A percentile compares a stretch with the other conserved stretches of the same genome.
Evolutionary conservation across 1,140 invertebrate species (phyloP).

Genomic region (Andricus grossulariae): DNA sequence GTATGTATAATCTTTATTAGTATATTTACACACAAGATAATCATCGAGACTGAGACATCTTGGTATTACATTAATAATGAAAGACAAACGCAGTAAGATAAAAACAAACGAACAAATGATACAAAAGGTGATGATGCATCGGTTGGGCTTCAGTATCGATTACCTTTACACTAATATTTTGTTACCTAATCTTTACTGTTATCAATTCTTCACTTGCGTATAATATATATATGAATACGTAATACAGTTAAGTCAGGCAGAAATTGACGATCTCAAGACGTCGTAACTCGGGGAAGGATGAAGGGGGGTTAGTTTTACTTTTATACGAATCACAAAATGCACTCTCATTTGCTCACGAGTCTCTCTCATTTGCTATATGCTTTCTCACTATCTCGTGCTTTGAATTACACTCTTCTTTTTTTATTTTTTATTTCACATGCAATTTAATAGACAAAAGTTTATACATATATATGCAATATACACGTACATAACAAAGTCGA

Average conservation of each 20-base stretch:
- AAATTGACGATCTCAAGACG: conserved; percentile 69
- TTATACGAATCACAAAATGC: conserved; percentile 66
- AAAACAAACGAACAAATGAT: conserved; percentile 75
- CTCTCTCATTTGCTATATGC: conserved; percentile 49
- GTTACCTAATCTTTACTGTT: conserved; percentile 68
- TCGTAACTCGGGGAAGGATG: conserved; percentile 37
- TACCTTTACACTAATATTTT: conserved; percentile 63
- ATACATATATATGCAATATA: no score
- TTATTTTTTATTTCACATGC: conserved; percentile 45
- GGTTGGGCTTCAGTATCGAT: conserved; percentile 63
- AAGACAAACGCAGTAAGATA: conserved; percentile 76
- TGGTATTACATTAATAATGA: conserved; percentile 75
- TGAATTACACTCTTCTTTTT: conserved; percentile 23
- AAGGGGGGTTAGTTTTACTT: conserved; percentile 42
- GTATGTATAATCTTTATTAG: conserved; percentile 69
- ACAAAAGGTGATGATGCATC: conserved; percentile 73
- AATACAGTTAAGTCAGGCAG: conserved; percentile 64
- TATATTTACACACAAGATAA: conserved; percentile 72
- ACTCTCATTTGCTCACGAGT: conserved; percentile 48
- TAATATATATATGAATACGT: conserved; percentile 49
- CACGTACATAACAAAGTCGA: no score
- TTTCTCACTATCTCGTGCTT: conserved; percentile 37
- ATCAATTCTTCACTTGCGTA: conserved; percentile 68
- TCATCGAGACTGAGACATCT: conserved; percentile 66
- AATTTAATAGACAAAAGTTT: background rate